Base-by-base conservation (phyloP, 1,140 invertebrate genomes). In the Leptopilina boulardi region DNA sequence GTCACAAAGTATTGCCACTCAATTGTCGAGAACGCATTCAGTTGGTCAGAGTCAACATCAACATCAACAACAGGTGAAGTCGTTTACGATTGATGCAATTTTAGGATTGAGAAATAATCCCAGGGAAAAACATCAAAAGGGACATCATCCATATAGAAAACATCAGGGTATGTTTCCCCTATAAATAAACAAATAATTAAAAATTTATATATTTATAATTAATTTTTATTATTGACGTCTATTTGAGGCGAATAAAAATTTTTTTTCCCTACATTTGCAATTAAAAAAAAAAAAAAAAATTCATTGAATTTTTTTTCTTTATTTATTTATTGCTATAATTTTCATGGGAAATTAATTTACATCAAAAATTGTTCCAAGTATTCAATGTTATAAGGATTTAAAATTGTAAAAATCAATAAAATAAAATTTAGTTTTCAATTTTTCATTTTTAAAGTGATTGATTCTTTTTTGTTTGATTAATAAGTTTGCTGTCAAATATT, bases 1-100 rank as follows among this genome's bases (percentile, higher is more conserved):
- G 1, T 84, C 78, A 18, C 87, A 88, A 44, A 86, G 83, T 78
- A 80, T 87, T 59, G 85, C 86, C 23, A 87, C 88, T 10, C 87
- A 89, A 34, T 70, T 89, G 23, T 86, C 89, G 0, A 88, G 90
- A 54, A 78, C 83, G 6, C 85, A 86, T 19, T 77, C 85, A 71
- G 59, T 66, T 66, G 8, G 59, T n/a, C 87, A 90, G 11, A 87
- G 88, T 26, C 88, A 87, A 42, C 87, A 89, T 13, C 89, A 88
- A 23, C 86, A 89, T 18, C 89, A 89, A 3, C 89, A 91, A 18
- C 90, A 90, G 70, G 84, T 88, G 30, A 94, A 95, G 84, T 95
- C 95, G 1, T 96, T 96, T 84, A 96, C 95, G 19, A 96, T 96
- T 82, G 95, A 96, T 78, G 94, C 95, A 18, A 96, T 96, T 83